phyloP scores from a whole-genome alignment of 2,888 invertebrate genomes.

The Uropetala carovei region DNA sequence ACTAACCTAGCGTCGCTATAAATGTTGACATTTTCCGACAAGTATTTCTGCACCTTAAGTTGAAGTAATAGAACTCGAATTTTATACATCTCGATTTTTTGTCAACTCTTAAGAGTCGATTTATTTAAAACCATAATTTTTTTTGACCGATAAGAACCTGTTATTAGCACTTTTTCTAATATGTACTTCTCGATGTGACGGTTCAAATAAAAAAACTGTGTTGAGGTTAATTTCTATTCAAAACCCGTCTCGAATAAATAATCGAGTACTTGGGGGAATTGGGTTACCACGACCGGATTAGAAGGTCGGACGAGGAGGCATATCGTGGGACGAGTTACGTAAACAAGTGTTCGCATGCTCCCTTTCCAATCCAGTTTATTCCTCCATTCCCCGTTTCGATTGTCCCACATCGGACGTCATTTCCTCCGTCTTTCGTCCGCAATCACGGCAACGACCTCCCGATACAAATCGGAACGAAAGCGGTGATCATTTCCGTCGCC shows the following conservation, averaged over 20 bases:
- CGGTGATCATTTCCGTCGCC: background rate
- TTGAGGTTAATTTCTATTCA: background rate
- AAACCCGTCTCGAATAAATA: background rate
- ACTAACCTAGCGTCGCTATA: too few relatives aligned
- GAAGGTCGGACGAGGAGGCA: background rate
- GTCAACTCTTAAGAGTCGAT: too few relatives aligned
- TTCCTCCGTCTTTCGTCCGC: background rate
- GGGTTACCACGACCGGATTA: slow-evolving; percentile 19
- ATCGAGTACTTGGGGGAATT: background rate
- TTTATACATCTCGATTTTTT: too few relatives aligned
- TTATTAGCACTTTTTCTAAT: too few relatives aligned
- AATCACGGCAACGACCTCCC: background rate
- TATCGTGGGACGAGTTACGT: background rate
- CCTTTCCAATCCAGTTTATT: background rate
- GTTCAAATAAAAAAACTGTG: too few relatives aligned
- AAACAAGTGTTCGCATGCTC: slow-evolving; percentile 14
- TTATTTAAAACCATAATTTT: too few relatives aligned
- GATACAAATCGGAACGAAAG: background rate
- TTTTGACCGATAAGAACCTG: too few relatives aligned
- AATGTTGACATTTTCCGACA: too few relatives aligned
- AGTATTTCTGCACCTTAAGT: too few relatives aligned
- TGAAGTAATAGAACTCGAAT: too few relatives aligned
- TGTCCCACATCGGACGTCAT: slow-evolving; percentile 20
- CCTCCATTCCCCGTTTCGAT: background rate
- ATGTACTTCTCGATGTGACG: too few relatives aligned